phyloP scores from a whole-genome alignment of 2,888 invertebrate genomes.

The Coenonympha arcania region DNA sequence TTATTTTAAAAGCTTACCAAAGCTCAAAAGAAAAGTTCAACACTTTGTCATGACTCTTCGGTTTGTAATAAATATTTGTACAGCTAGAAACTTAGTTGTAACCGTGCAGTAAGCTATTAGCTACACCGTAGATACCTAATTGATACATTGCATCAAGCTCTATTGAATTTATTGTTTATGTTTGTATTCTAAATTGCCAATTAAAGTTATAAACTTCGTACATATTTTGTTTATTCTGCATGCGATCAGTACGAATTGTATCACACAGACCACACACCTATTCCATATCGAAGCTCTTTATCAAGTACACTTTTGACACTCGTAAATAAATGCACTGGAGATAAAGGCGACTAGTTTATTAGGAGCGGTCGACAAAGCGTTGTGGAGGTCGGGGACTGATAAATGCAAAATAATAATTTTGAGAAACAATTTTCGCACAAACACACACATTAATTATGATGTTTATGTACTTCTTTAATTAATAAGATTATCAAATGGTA shows the following conservation, averaged over 20 bases:
- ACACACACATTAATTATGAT: no score
- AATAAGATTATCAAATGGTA: neutral
- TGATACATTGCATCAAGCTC: no score
- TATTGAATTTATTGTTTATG: no score
- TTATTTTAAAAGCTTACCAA: no score
- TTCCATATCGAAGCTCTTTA: constrained; percentile 29
- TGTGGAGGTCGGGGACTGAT: constrained; percentile 26
- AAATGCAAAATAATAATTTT: constrained; percentile 12
- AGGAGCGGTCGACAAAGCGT: constrained; percentile 21
- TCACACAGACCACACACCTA: constrained; percentile 32
- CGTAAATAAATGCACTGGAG: constrained; percentile 31
- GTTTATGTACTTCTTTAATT: neutral
- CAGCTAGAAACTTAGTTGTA: no score
- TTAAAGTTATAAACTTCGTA: no score
- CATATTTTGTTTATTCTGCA: neutral
- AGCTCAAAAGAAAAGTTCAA: no score
- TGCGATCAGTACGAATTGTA: constrained; percentile 1
- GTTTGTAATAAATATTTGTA: no score
- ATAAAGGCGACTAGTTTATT: constrained; percentile 29
- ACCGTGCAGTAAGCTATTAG: no score
- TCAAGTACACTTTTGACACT: constrained; percentile 33
- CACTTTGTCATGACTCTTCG: no score
- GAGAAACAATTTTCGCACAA: constrained; percentile 1
- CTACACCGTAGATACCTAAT: no score
- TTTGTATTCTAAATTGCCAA: no score